These are phyloP conservation scores for Tenthredo scrophulariae DNA, from an alignment of 2,888 invertebrate species.

Conservation along the genomic window DNA sequence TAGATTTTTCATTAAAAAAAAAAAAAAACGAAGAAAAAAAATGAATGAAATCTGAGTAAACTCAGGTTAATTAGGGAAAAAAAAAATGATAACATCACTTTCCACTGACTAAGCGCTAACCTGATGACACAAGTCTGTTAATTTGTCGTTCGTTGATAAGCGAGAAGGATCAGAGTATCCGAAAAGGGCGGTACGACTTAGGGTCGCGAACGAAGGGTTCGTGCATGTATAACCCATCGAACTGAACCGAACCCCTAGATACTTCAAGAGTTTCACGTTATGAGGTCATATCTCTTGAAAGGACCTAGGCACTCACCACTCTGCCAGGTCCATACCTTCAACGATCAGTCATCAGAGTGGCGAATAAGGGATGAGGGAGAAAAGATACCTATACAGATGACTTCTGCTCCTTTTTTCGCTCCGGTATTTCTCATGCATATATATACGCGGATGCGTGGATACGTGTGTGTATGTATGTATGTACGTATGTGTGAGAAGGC, in stretches of 20 bases:
- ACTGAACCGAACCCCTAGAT: not conserved
- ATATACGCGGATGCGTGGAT: too few relatives aligned
- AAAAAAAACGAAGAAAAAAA: not conserved
- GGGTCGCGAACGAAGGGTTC: constrained; percentile 37
- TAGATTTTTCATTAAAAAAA: constrained; percentile 35
- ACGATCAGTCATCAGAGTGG: not conserved
- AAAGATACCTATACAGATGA: not conserved
- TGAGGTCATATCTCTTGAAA: not conserved
- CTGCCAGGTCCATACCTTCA: not conserved
- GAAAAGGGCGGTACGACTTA: constrained; percentile 28
- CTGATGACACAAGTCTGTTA: constrained; percentile 22
- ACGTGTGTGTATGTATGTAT: too few relatives aligned
- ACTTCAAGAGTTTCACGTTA: not conserved
- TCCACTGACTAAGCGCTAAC: not conserved
- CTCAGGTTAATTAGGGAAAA: not conserved
- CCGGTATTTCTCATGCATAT: not conserved
- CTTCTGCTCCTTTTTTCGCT: too few relatives aligned
- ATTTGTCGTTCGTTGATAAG: not conserved
- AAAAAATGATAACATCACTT: not conserved
- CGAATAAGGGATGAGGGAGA: not conserved
- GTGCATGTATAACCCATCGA: constrained; percentile 2
- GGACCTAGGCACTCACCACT: not conserved
- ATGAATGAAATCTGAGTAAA: not conserved
- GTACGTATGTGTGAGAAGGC: not conserved
- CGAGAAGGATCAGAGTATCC: not conserved